phyloP scores from a whole-genome alignment of 1,140 invertebrate species.

The Pissodes strobi region DNA sequence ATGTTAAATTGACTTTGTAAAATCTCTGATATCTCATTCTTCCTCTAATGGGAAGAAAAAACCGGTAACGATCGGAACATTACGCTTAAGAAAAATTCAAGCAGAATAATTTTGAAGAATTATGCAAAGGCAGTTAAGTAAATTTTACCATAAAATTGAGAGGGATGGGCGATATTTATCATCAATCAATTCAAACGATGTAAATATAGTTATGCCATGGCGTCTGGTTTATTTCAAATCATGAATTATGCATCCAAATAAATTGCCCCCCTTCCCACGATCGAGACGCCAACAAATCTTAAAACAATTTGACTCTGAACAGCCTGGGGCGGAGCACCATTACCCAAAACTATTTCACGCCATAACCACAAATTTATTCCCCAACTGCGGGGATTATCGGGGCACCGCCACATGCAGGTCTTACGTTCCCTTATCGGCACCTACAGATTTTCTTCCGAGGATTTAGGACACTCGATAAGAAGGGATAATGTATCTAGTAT shows the following conservation, averaged over 20 bases:
- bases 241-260: no score
- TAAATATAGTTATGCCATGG: no score
- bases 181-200: background rate
- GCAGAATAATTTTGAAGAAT: background rate
- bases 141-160: background rate
- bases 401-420: slow-evolving; percentile 3
- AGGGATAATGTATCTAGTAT: slow-evolving; percentile 12
- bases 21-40: slow-evolving; percentile 11
- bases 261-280: no score
- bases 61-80: background rate
- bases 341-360: slow-evolving; percentile 23
- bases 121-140: background rate
- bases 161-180: background rate
- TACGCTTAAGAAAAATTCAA: no score
- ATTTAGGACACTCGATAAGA: slow-evolving; percentile 17
- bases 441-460: slow-evolving; percentile 14
- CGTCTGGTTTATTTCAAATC: no score
- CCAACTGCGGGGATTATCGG: slow-evolving; percentile 16
- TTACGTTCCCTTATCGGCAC: slow-evolving; percentile 12
- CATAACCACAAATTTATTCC: slow-evolving; percentile 24
- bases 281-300: no score
- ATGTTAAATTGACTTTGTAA: slow-evolving; percentile 26
- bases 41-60: slow-evolving; percentile 17
- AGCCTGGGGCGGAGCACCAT: background rate
- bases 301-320: slow-evolving; percentile 1